These are phyloP conservation scores for Nowickia ferox DNA, from an alignment of 2,888 invertebrate species.

Conservation along the genomic window DNA sequence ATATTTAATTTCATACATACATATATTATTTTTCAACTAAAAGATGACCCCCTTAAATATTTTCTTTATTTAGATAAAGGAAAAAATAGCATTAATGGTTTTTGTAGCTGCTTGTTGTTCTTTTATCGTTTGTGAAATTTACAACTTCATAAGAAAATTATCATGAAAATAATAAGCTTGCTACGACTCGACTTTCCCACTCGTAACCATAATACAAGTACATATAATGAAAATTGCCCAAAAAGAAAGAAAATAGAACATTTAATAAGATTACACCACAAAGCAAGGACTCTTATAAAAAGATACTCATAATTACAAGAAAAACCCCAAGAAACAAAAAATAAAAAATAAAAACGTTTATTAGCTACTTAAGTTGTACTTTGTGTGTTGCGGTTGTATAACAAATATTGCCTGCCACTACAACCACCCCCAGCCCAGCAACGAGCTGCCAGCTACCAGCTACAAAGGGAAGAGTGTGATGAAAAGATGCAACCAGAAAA, in stretches of 20 bases:
- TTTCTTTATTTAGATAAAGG: constrained; percentile 31
- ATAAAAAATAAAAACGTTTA: constrained; percentile 61
- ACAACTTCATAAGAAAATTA: constrained; percentile 75
- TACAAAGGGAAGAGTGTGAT: not conserved
- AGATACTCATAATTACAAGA: constrained; percentile 68
- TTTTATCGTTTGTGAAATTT: constrained; percentile 74
- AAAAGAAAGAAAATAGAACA: constrained; percentile 39
- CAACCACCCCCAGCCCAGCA: not conserved
- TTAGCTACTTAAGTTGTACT: constrained; percentile 69
- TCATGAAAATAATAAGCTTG: constrained; percentile 74
- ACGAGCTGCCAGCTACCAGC: not conserved
- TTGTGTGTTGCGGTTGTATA: constrained; percentile 60
- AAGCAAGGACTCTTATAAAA: constrained; percentile 65
- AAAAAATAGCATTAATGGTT: constrained; percentile 29
- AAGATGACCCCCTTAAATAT: constrained; percentile 37
- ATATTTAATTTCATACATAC: constrained; percentile 25
- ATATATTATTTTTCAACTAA: constrained; percentile 16
- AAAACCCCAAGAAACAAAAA: constrained; percentile 47
- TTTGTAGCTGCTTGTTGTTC: constrained; percentile 59
- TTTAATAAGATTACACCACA: constrained; percentile 69
- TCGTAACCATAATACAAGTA: constrained; percentile 42
- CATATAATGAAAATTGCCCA: constrained; percentile 49
- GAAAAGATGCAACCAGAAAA: constrained; percentile 37
- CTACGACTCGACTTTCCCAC: constrained; percentile 38
- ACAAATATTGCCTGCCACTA: constrained; percentile 27